Conservation (phyloP, 2,888 invertebrate genomes). For the Physocephala rufipes region DNA sequence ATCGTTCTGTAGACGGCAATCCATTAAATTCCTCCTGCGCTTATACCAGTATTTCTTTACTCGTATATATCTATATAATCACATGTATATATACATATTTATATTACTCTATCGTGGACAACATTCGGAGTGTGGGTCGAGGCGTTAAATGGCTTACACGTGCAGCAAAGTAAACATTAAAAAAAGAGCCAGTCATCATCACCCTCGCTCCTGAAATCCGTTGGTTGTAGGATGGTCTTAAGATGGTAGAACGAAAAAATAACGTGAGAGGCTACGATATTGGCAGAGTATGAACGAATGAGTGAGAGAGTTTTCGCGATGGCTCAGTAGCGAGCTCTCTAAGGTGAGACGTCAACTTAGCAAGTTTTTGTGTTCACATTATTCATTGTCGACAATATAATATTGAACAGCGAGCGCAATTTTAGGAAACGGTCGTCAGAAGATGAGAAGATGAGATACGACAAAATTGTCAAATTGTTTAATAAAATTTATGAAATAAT, state of each 20-base stretch:
- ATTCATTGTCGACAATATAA: background rate
- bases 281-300: background rate
- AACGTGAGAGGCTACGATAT: background rate
- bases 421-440: too few species aligned
- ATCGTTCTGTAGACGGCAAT: too few species aligned
- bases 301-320: background rate
- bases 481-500: too few species aligned
- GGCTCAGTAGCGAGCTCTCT: background rate
- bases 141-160: conserved; percentile 51
- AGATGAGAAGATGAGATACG: too few species aligned
- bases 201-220: background rate
- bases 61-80: too few species aligned
- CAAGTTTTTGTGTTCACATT: background rate
- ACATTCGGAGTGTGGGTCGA: conserved; percentile 31
- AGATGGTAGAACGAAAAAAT: background rate
- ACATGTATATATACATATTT: too few species aligned
- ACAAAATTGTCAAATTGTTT: too few species aligned
- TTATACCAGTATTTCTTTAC: too few species aligned
- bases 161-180: conserved; percentile 56
- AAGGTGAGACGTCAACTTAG: background rate
- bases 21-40: too few species aligned
- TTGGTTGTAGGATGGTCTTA: background rate
- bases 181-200: conserved; percentile 32
- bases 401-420: background rate
- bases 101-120: background rate